Base-by-base conservation (phyloP, 37 sponge, comb jelly and placozoan genomes). In the Halichondria panicea region DNA sequence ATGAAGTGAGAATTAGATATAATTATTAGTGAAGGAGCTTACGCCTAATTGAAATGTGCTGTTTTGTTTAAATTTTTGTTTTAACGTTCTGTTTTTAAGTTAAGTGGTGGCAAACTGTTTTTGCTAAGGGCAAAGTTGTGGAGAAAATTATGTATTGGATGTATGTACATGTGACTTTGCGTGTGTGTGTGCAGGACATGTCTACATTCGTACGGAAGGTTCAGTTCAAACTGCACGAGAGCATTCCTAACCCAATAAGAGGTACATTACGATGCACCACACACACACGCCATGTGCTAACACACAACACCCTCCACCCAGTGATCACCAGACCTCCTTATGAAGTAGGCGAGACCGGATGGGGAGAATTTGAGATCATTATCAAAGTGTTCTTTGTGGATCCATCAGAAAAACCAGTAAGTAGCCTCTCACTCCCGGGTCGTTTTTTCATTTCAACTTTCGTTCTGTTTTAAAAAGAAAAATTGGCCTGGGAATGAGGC, bases 321-420 rank as follows among this genome's bases (percentile, higher is more conserved):
- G 88, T 97, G 19, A 25, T 92, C 3, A 83, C 79, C 0, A 94
- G 84, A 50, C 95, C 98, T 7, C 98, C 98, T 0, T 97, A 86
- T 46, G 90, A 94, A 50, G 80, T 97, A 8, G 59, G 53, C 35
- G 98, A 97, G 61, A 91, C 98, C 0, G 98, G 98, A 0, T 97
- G 98, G 98, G 98, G 98, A 0, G 98, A 97, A 55, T 97, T 97
- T 86, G 98, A 97, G 69, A 80, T 92, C 12, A 58, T 81, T 52
- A 83, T 94, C 66, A 97, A 97, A 39, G 66, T 97, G 15, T 94
- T 92, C 82, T 97, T 97, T 40, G 50, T 63, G 6, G 98, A 97
- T 66, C 72, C 95, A 6, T 35, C 84, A 19, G 98, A 97, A 58
- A 94, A 94, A 76, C 98, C 98, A 15, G 95, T 97, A 8, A 82